Base-by-base conservation (phyloP, 2,888 invertebrate genomes). In the Noctua janthe region DNA sequence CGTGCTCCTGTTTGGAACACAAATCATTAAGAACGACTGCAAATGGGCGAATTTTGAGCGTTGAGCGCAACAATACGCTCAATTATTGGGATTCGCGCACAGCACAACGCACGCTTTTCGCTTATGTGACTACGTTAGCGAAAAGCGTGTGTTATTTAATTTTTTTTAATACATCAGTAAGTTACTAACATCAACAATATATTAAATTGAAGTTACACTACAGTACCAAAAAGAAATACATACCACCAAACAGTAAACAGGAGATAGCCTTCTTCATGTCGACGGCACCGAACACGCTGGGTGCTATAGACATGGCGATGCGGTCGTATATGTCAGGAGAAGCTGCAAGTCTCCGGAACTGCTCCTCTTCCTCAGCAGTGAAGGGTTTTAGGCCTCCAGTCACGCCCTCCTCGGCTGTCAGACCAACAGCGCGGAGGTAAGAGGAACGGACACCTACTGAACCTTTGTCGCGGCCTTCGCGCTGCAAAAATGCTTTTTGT, bases 191-290 rank as follows among this genome's bases (percentile, higher is more conserved):
- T 43, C 29, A 43, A 35, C 5, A 77, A 43, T 29, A 77, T 4
- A 62, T n/a, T 15, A 13, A 39, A 17, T 17, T 54, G 13, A 43
- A 35, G 17, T 5, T 49, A 17, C 47, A 47, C 13, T 43, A 17
- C 62, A 71, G 15, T 43, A 8, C 6, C 15, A 71, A 74, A 54
- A 59, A 43, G 1, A 13, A 23, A 56, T 23, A 74, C 76, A 80
- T 91, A 97, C 99, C 99, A 89, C 99, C 99, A 97, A 99, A 99
- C 64, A 99, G 96, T 83, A 99, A 97, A 91, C 99, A 99, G 20
- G 99, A 98, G 79, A 99, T 99, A 5, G 99, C 99, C 95, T 99
- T 99, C 95, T 99, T 99, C 90, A 99, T 99, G 94, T 99, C 99
- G 1, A 97, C 94, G 39, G 98, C 98, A 0, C 99, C 99, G 94